These are phyloP conservation scores for Magallana ariakensis DNA, from an alignment of 1,140 invertebrate genomes.

Conservation along the genomic window DNA sequence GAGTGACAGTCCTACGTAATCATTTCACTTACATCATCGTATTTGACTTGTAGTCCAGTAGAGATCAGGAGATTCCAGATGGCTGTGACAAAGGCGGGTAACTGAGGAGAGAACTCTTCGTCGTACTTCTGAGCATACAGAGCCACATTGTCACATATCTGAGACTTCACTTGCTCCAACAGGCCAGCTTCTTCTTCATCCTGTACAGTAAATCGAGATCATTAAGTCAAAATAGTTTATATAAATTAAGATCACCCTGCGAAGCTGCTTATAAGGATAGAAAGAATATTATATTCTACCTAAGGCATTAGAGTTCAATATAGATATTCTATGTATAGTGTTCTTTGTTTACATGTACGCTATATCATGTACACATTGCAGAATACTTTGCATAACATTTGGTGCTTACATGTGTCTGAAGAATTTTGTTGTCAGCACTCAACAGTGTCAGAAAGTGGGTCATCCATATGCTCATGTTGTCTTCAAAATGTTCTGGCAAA, in stretches of 20 bases:
- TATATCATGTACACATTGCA: no score
- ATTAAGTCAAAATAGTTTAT: neutral
- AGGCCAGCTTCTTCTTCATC: conserved; percentile 94
- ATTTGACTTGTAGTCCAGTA: conserved; percentile 92
- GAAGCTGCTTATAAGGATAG: no score
- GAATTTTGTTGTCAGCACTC: conserved; percentile 85
- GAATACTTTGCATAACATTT: neutral
- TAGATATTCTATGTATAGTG: no score
- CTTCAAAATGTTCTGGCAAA: conserved; percentile 98
- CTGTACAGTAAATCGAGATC: conserved; percentile 77
- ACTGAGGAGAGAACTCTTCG: conserved; percentile 95
- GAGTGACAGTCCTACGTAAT: no score
- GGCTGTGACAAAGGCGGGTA: conserved; percentile 93
- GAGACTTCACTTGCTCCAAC: conserved; percentile 93
- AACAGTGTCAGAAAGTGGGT: conserved; percentile 91
- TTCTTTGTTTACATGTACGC: no score
- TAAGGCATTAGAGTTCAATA: no score
- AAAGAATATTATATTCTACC: no score
- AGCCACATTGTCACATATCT: conserved; percentile 96
- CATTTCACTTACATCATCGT: conserved; percentile 88
- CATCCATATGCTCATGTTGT: conserved; percentile 98
- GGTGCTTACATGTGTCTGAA: conserved; percentile 82
- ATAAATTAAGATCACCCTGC: no score
- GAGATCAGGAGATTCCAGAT: conserved; percentile 94
- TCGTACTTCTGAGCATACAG: conserved; percentile 98